Evolutionary conservation across 1,140 invertebrate species (phyloP), one percentile per base, ranked within the genome.

Genomic region (Drosophila orena): DNA sequence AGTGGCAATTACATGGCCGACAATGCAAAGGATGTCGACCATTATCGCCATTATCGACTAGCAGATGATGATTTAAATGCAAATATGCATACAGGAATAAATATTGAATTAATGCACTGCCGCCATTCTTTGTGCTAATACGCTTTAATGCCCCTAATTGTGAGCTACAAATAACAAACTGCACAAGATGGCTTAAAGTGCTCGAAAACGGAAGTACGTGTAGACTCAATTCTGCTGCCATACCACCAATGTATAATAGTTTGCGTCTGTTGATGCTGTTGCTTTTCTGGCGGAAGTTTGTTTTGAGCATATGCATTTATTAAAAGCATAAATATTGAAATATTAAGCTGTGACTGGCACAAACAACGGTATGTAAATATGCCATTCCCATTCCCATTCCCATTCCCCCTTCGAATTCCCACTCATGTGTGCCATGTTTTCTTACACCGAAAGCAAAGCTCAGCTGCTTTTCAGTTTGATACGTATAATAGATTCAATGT

Each of bases 261-360:
- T 35, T 12, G 62, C 20, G 30, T 49, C 61, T 69, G 61, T 66
- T 52, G 37, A 46, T 52, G 47, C 61, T 44, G 54, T 68, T 58
- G 76, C 75, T 24, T 53, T 30, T 37, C 49, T 68, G 77, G 54
- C 83, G 84, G 83, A 88, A 80, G 79, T 88, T 89, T 84, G 84
- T 64, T 84, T 74, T 62, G 62, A 88, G 75, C 79, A 88, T 77
- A 80, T 90, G 84, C 85, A 90, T 89, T 89, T 89, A 89, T 89
- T 89, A 89, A 89, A 84, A 75, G 85, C 85, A 89, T 89, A 89
- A 89, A 89, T 89, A 89, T 89, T 89, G 84, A 90, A 90, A 90
- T 89, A 89, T 89, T 89, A 89, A 90, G 84, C 83, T 88, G 79
- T 83, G 66, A 86, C 75, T 86, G 83, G 64, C 83, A 88, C 83